Conservation (phyloP, 1,140 invertebrate species). For the Diorhabda carinulata region DNA sequence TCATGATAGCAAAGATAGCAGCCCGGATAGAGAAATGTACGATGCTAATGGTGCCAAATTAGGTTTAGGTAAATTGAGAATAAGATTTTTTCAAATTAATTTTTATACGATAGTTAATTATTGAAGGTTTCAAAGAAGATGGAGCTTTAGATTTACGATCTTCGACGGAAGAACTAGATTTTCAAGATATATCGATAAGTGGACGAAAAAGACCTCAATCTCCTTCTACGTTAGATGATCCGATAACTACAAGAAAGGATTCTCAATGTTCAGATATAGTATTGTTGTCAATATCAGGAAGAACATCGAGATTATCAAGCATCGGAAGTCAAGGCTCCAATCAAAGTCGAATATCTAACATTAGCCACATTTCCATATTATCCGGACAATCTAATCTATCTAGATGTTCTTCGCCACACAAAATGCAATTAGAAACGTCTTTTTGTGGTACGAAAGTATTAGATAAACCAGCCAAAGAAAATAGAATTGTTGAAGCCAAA, state of each 20-base stretch:
- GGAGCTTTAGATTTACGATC: slow-evolving; percentile 75
- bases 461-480: slow-evolving; percentile 41
- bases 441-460: slow-evolving; percentile 79
- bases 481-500: slow-evolving; percentile 40
- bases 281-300: slow-evolving; percentile 73
- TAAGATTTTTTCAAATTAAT: not conserved
- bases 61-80: slow-evolving; percentile 40
- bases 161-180: slow-evolving; percentile 80
- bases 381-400: slow-evolving; percentile 66
- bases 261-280: slow-evolving; percentile 73
- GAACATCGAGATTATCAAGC: slow-evolving; percentile 75
- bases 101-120: not conserved
- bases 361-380: slow-evolving; percentile 55
- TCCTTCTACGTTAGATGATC: slow-evolving; percentile 31
- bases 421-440: slow-evolving; percentile 82
- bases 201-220: slow-evolving; percentile 48
- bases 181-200: slow-evolving; percentile 63
- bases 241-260: slow-evolving; percentile 57
- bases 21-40: slow-evolving; percentile 72
- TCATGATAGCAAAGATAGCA: slow-evolving; percentile 76
- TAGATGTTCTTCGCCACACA: slow-evolving; percentile 81
- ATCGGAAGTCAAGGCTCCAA: slow-evolving; percentile 65
- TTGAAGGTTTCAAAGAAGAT: slow-evolving; percentile 64
- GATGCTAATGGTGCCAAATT: slow-evolving; percentile 43
- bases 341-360: slow-evolving; percentile 54